Conservation (phyloP, 2,888 invertebrate genomes). For the Archips crataeganus region DNA sequence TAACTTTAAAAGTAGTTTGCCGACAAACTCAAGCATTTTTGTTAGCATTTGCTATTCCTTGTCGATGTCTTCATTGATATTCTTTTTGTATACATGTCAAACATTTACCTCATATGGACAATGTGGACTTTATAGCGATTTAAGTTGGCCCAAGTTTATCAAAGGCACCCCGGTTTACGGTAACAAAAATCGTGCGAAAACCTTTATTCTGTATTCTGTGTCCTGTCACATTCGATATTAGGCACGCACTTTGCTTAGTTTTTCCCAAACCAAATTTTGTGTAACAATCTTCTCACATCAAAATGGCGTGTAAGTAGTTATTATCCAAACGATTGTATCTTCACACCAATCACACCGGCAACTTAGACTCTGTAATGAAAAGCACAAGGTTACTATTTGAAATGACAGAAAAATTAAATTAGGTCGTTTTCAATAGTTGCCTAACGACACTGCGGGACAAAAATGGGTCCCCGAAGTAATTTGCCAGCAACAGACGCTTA, state of each 20-base stretch:
- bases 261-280: neutral
- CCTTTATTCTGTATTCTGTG: too few species aligned
- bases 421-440: neutral
- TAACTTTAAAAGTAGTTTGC: too few species aligned
- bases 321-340: neutral
- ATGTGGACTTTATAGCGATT: too few species aligned
- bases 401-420: neutral
- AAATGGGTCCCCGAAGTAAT: constrained; percentile 38
- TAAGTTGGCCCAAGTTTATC: too few species aligned
- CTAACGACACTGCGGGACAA: constrained; percentile 3
- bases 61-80: too few species aligned
- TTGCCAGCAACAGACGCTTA: constrained; percentile 25
- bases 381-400: neutral
- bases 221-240: neutral
- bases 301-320: neutral
- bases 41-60: too few species aligned
- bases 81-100: too few species aligned
- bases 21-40: too few species aligned
- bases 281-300: neutral
- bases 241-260: neutral
- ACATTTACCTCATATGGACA: too few species aligned
- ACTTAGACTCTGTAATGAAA: neutral
- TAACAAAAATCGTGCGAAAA: too few species aligned
- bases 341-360: neutral
- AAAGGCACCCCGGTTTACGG: too few species aligned